Conservation (phyloP, 2,888 invertebrate genomes). For the Ligdia adustata region DNA sequence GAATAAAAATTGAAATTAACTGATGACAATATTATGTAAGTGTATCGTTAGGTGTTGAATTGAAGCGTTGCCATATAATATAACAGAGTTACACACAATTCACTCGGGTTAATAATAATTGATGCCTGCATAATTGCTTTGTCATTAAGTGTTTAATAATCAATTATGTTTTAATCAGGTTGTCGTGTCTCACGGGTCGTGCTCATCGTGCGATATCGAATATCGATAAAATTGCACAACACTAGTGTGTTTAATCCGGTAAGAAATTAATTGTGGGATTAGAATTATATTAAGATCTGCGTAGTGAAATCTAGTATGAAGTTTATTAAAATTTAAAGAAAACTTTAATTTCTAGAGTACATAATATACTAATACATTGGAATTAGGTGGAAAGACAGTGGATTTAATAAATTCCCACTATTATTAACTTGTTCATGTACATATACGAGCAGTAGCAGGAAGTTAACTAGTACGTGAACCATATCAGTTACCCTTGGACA, state of each 20-base stretch:
- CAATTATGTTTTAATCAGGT: slow-evolving; percentile 16
- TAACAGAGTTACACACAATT: background rate
- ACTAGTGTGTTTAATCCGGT: background rate
- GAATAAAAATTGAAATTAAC: too few relatives aligned
- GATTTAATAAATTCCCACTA: too few relatives aligned
- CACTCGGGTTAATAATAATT: slow-evolving; percentile 4
- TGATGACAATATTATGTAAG: too few relatives aligned
- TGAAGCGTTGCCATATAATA: too few relatives aligned
- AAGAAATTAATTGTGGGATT: too few relatives aligned
- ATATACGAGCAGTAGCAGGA: slow-evolving; percentile 18
- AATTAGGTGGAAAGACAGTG: too few relatives aligned
- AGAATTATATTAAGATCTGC: background rate
- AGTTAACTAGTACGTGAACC: slow-evolving; percentile 15
- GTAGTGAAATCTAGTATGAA: background rate
- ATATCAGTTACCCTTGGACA: slow-evolving; percentile 14
- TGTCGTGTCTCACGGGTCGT: slow-evolving; percentile 4
- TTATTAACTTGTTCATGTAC: background rate
- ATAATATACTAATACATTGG: too few relatives aligned
- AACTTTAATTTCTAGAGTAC: too few relatives aligned
- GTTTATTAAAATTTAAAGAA: too few relatives aligned
- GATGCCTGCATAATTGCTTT: slow-evolving; percentile 18
- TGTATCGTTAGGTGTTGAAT: too few relatives aligned
- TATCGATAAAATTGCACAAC: background rate
- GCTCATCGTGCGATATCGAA: background rate
- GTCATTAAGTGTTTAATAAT: slow-evolving; percentile 21